Conservation (phyloP, 2,888 invertebrate species). For the Plebejus melissa region DNA sequence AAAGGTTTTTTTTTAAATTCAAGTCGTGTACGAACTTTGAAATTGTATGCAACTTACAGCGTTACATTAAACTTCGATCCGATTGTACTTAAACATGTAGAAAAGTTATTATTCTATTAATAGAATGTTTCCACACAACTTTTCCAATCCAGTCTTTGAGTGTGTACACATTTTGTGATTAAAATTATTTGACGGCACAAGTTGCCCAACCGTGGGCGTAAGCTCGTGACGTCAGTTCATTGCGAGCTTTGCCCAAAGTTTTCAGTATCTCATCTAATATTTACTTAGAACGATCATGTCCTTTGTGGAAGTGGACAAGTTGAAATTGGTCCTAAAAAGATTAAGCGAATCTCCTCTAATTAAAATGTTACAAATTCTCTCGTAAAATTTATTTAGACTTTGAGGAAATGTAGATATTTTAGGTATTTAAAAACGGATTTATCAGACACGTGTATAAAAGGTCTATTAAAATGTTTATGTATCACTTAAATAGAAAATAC, state of each 20-base stretch:
- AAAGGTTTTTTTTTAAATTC: too few species aligned
- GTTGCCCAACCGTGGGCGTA: neutral
- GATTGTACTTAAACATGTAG: neutral
- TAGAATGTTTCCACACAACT: neutral
- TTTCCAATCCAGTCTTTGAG: neutral
- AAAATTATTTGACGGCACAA: constrained; percentile 5
- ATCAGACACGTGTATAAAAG: too few species aligned
- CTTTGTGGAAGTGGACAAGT: constrained; percentile 15
- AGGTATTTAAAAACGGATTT: too few species aligned
- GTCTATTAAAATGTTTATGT: too few species aligned
- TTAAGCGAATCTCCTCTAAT: neutral
- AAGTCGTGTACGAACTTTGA: too few species aligned
- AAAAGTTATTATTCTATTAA: neutral
- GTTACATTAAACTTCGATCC: neutral
- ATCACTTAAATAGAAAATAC: too few species aligned
- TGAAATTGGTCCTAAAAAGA: neutral
- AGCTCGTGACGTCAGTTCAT: neutral
- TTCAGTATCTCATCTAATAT: constrained; percentile 5
- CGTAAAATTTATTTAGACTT: neutral
- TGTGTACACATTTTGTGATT: neutral
- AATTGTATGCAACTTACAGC: too few species aligned
- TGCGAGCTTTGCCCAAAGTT: constrained; percentile 2
- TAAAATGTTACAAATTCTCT: neutral
- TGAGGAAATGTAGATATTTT: too few species aligned
- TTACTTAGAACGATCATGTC: constrained; percentile 4